Evolutionary conservation across 2,113 vertebrate genomes (phyloP).

Genomic region (Clinocottus analis): DNA sequence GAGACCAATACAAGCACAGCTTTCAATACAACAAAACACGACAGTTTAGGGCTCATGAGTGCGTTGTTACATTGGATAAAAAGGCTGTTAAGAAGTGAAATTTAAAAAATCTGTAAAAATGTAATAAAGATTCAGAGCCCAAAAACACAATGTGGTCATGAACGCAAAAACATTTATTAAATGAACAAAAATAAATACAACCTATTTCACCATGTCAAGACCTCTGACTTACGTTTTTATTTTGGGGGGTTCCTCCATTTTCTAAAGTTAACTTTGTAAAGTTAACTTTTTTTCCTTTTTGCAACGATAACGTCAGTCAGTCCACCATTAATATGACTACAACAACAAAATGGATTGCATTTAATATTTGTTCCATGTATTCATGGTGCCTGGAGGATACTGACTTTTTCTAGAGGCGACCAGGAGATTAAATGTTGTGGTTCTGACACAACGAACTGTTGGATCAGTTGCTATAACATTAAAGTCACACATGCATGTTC

Average conservation of each 20-base stretch:
- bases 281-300: not conserved
- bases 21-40: too few relatives aligned
- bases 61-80: too few relatives aligned
- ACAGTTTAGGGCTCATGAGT: too few relatives aligned
- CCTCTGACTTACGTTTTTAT: not conserved
- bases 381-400: not conserved
- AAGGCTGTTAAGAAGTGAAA: too few relatives aligned
- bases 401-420: too few relatives aligned
- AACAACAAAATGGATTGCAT: not conserved
- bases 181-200: too few relatives aligned
- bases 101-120: too few relatives aligned
- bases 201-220: not conserved
- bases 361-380: not conserved
- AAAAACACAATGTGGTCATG: too few relatives aligned
- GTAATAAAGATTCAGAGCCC: too few relatives aligned
- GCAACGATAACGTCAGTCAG: not conserved
- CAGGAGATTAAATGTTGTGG: too few relatives aligned
- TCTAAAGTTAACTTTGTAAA: not conserved
- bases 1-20: too few relatives aligned
- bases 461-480: not conserved
- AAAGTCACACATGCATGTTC: not conserved
- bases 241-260: not conserved
- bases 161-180: too few relatives aligned
- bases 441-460: not conserved
- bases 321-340: not conserved